Base-by-base conservation (phyloP, 2,797 vertebrate species). In the Sphenodon punctatus region DNA sequence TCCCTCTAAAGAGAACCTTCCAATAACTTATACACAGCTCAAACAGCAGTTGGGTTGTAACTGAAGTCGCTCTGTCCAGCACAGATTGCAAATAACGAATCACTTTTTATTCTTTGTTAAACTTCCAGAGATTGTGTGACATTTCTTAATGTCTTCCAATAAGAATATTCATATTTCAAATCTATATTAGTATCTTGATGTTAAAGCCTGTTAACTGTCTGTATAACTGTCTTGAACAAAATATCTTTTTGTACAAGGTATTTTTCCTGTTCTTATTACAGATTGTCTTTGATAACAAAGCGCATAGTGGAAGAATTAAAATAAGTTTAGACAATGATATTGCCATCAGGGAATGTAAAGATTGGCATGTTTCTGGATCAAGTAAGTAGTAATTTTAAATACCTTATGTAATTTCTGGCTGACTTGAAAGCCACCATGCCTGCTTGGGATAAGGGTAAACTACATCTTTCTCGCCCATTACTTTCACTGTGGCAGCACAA, bases 261-360 rank as follows among this genome's bases (percentile, higher is more conserved):
- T 61, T 81, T 84, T 23, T 74, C 23, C 72, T 87, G 14, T 93
- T 91, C 45, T 65, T 67, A 45, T 59, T 92, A 67, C 94, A 99
- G 98, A 97, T 99, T 72, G 76, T 89, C 30, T 98, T 99, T 88
- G 97, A 99, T 93, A 99, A 99, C 82, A 96, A 91, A 80, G 98
- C 97, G 43, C 98, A 98, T 78, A 99, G 98, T 74, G 98, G 98
- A 87, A 96, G 95, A 92, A 97, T 99, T 80, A 97, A 97, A 89
- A 96, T 99, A 72, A 93, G 93, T 45, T 92, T 99, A 53, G 94
- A 96, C 84, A 97, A 97, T 20, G 94, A 97, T 68, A 97, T 97
- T 81, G 95, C 91, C 0, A 97, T 99, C 80, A 96, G 94, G 71
- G 98, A 98, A 85, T 99, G 98, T 94, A 98, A 95, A 94, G 97